Base-by-base conservation (phyloP, 2,113 vertebrate species). In the Lucifuga dentata region DNA sequence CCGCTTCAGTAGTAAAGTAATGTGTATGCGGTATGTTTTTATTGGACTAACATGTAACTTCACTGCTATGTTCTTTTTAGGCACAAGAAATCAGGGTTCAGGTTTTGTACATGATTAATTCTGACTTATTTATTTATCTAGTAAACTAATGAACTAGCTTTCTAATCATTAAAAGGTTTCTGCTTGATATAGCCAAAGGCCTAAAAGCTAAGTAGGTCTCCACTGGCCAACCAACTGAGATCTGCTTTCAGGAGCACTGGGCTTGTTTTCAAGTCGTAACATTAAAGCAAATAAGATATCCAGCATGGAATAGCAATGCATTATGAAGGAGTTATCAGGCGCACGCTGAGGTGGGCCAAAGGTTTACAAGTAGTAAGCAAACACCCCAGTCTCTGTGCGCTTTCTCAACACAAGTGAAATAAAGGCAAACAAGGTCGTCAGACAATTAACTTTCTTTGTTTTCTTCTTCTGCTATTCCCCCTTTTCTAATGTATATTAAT, bases 371-470 rank as follows among this genome's bases (percentile, higher is more conserved):
- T 8, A 64, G 50, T 21, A 36, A 52, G 46, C 33, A 26, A n/a
- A n/a, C n/a, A n/a, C 23, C 11, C 7, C 2, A 35, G 6, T 33
- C 49, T 53, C 69, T 40, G 56, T 58, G 67, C 53, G 21, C 56
- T 21, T 62, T 40, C 21, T 57, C 33, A 16, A 52, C 16, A 57
- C 24, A 60, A 74, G 67, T 66, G 51, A 75, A 66, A 58, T 60
- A 59, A 83, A 85, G 69, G 39, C 62, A 78, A 86, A 78, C 85
- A 88, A 86, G 82, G 82, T 88, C 80, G 68, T 16, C 20, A 44
- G 32, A 76, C 81, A 79, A 78, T 83, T 84, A 84, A 73, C 73
- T 84, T 50, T 69, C 56, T 76, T 79, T 81, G 59, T 82, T 85
- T 80, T 78, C 11, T 43, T 65, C 40, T 32, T 53, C 70, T 66